phyloP scores from a whole-genome alignment of 2,113 vertebrate genomes.

The Tachysurus vachellii region DNA sequence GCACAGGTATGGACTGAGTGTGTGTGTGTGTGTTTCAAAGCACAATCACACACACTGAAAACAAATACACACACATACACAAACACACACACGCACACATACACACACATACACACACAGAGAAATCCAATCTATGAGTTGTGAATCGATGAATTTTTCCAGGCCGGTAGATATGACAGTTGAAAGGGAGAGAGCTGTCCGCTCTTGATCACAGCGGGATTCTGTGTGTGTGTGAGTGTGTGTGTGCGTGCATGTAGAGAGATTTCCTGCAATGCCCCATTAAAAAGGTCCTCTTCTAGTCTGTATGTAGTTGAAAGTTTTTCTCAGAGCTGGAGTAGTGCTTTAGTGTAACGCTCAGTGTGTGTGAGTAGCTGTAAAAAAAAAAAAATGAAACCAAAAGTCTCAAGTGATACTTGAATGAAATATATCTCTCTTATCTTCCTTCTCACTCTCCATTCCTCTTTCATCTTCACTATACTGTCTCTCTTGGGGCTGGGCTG shows the following conservation, averaged over 20 bases:
- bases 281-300: not conserved
- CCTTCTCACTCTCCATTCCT: not conserved
- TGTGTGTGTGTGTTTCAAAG: conserved; percentile 10
- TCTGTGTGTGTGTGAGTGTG: conserved; percentile 30
- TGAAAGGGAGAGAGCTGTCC: not conserved
- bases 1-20: not conserved
- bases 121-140: conserved; percentile 3
- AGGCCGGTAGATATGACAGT: not conserved
- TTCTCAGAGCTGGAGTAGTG: not conserved
- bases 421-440: conserved; percentile 44
- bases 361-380: conserved; percentile 49
- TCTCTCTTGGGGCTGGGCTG: not conserved
- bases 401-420: not conserved
- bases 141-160: conserved; percentile 19
- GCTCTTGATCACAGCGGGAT: conserved; percentile 9
- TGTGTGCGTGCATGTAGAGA: not conserved
- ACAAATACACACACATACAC: not conserved
- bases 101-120: not conserved
- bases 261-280: not conserved
- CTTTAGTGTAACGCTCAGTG: conserved; percentile 29
- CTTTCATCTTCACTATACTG: conserved; percentile 5
- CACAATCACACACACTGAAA: not conserved
- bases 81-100: not conserved
- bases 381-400: not conserved
- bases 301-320: not conserved